A percentile compares a stretch with the other conserved stretches of the same genome.
Evolutionary conservation across 2,797 vertebrate species (phyloP).

Genomic region (Gymnodraco acuticeps): DNA sequence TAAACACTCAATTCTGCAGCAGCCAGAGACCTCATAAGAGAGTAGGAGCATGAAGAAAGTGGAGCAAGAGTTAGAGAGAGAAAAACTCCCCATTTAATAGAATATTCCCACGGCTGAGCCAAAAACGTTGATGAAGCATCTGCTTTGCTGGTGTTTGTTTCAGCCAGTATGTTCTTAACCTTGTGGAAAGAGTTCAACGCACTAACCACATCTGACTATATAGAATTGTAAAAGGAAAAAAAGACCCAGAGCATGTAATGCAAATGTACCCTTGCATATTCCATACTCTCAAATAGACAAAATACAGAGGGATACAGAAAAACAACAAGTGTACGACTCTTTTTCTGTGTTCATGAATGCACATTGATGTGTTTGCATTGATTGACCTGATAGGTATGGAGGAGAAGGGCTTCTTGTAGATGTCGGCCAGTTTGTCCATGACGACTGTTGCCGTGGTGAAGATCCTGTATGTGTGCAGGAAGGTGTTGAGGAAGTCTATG

Average conservation of each 20-base stretch:
- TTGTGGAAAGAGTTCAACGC: slow-evolving; percentile 38
- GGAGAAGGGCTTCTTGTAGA: slow-evolving; percentile 97
- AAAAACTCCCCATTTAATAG: slow-evolving; percentile 28
- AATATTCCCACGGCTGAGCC: slow-evolving; percentile 43
- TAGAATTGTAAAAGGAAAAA: neutral
- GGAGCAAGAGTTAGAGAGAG: slow-evolving; percentile 27
- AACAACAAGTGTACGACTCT: neutral
- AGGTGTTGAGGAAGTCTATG: slow-evolving; percentile 99
- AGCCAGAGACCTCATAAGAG: slow-evolving; percentile 33
- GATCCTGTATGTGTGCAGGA: slow-evolving; percentile 98
- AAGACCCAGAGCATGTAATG: slow-evolving; percentile 6
- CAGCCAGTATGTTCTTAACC: slow-evolving; percentile 42
- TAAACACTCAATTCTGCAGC: slow-evolving; percentile 35
- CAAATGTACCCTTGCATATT: slow-evolving; percentile 9
- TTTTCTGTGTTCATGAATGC: slow-evolving; percentile 10
- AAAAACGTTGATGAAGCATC: slow-evolving; percentile 57
- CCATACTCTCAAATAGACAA: slow-evolving; percentile 4
- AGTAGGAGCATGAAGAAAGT: slow-evolving; percentile 25
- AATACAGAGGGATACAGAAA: neutral
- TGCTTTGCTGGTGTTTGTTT: slow-evolving; percentile 49
- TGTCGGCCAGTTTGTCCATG: slow-evolving; percentile 95
- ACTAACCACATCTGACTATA: slow-evolving; percentile 21
- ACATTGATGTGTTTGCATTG: slow-evolving; percentile 22
- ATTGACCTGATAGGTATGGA: slow-evolving; percentile 95
- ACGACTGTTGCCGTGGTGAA: slow-evolving; percentile 94